phyloP scores from a whole-genome alignment of 2,797 vertebrate genomes.

The Anas bernieri region DNA sequence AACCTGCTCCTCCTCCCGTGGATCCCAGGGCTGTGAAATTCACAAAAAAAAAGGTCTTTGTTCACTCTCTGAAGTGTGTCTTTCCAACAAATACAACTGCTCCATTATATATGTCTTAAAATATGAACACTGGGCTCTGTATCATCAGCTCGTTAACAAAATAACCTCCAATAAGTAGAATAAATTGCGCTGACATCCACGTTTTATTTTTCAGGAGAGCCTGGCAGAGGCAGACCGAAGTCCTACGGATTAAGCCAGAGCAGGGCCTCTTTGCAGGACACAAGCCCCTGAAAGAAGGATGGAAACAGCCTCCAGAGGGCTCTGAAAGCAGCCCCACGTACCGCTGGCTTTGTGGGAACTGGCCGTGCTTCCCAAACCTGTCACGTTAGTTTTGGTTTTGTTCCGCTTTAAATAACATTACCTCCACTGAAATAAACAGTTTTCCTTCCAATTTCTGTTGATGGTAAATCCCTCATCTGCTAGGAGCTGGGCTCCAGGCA shows the following conservation, averaged over 20 bases:
- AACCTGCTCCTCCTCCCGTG: background rate
- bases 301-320: rapidly evolving
- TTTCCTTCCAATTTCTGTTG: background rate
- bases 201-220: background rate
- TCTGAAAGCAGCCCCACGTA: background rate
- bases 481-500: too few relatives aligned
- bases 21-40: background rate
- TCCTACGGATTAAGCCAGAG: background rate
- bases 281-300: background rate
- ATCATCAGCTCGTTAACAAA: background rate
- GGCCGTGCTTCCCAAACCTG: background rate
- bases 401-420: background rate
- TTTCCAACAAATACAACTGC: background rate
- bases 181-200: background rate
- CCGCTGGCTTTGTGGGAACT: rapidly evolving
- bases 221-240: background rate
- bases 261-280: background rate
- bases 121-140: too few relatives aligned
- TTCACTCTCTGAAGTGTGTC: background rate
- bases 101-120: background rate
- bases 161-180: background rate
- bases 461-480: background rate
- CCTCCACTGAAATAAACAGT: background rate
- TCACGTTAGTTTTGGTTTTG: background rate
- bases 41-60: background rate